Percentiles rank a stretch among this genome's conserved stretches.
phyloP scores from a whole-genome alignment of 1,140 invertebrate genomes.

The Cotesia vestalis region DNA sequence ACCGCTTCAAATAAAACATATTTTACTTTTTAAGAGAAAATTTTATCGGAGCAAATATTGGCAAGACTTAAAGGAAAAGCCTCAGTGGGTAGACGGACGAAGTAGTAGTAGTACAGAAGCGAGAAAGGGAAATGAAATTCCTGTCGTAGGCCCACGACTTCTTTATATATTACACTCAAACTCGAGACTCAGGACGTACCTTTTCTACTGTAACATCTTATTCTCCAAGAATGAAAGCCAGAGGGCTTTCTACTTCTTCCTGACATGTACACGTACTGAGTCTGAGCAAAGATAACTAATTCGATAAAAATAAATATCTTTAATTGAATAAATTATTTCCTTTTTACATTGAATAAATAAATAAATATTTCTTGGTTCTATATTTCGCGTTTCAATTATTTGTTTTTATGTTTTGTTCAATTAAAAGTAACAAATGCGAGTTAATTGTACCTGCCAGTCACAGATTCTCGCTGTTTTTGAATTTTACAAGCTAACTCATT shows the following conservation, averaged over 20 bases:
- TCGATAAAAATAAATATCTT: neutral
- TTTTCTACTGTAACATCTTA: conserved; percentile 23
- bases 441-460: too few species aligned
- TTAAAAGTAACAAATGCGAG: too few species aligned
- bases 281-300: neutral
- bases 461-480: too few species aligned
- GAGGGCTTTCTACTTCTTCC: conserved; percentile 12
- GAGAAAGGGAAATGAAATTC: conserved; percentile 52
- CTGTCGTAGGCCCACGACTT: conserved; percentile 46
- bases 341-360: neutral
- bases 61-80: conserved; percentile 26
- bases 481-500: too few species aligned
- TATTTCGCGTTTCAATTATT: neutral
- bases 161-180: conserved; percentile 13
- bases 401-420: neutral
- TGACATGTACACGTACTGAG: neutral
- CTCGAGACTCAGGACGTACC: neutral
- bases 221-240: conserved; percentile 19
- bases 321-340: neutral
- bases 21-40: too few species aligned
- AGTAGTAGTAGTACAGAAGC: conserved; percentile 31
- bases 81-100: conserved; percentile 7
- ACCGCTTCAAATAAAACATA: neutral
- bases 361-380: too few species aligned
- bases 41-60: conserved; percentile 41